A percentile compares a stretch with the other conserved stretches of the same genome.
These are phyloP conservation scores for Cosmopolites sordidus DNA, from an alignment of 2,888 invertebrate genomes.

Conservation along the genomic window DNA sequence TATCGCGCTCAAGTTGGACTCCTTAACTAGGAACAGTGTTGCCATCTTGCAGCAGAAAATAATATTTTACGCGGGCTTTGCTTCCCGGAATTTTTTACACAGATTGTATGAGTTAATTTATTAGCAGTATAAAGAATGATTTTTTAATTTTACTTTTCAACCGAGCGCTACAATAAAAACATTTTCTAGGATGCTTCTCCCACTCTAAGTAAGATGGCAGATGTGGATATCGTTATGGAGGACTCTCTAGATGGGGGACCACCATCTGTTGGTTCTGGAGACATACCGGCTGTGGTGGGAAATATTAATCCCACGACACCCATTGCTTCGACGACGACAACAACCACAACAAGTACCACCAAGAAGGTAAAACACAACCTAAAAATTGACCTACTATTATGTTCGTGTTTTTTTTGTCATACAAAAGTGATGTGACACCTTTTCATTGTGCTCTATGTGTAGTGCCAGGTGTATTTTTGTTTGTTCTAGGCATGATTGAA, in stretches of 20 bases:
- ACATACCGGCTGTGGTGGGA: conserved; percentile 51
- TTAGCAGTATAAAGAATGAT: no score
- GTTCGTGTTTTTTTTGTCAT: not conserved
- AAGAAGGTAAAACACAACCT: conserved; percentile 37
- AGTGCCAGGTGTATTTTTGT: not conserved
- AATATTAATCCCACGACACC: conserved; percentile 10
- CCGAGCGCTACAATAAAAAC: conserved; percentile 11
- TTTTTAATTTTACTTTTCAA: no score
- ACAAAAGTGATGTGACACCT: not conserved
- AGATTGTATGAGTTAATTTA: no score
- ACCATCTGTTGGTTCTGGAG: conserved; percentile 79
- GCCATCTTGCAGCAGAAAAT: no score
- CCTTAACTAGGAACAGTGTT: no score
- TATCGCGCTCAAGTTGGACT: no score
- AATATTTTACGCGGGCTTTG: no score
- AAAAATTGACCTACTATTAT: conserved; percentile 1
- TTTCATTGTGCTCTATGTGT: not conserved
- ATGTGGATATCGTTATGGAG: conserved; percentile 65
- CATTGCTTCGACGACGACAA: not conserved
- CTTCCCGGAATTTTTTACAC: no score
- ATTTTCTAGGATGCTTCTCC: conserved; percentile 53
- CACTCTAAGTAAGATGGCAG: conserved; percentile 59
- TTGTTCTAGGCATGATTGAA: not conserved
- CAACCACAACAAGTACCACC: conserved; percentile 48
- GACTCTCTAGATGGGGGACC: conserved; percentile 78